Evolutionary conservation across 2,113 vertebrate species (phyloP).

Genomic region (Galeopterus variegatus): DNA sequence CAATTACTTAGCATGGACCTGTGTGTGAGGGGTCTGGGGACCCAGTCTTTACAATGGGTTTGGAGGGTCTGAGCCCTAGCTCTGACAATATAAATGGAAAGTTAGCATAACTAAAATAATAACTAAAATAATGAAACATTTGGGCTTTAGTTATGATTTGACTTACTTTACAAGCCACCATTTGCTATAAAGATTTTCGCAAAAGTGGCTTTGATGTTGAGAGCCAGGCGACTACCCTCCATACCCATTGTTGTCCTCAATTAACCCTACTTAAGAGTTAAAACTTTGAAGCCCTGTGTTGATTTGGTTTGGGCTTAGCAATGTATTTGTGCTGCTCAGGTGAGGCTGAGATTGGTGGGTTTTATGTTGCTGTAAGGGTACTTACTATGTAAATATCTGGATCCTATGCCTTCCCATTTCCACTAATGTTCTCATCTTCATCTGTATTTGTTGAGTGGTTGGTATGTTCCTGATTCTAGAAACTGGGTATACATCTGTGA

Average conservation of each 20-base stretch:
- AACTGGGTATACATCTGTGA: not conserved
- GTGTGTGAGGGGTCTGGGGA: no score
- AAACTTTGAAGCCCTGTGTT: not conserved
- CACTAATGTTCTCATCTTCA: not conserved
- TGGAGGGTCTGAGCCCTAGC: no score
- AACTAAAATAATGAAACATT: no score
- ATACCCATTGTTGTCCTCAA: not conserved
- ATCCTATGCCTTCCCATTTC: not conserved
- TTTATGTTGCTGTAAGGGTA: not conserved
- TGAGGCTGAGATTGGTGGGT: not conserved
- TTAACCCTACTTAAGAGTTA: not conserved
- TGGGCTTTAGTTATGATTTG: no score
- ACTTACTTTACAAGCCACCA: no score
- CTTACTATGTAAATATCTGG: slow-evolving; percentile 16
- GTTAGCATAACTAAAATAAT: no score
- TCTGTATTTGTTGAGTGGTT: slow-evolving; percentile 25
- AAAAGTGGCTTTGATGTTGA: not conserved
- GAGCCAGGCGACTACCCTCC: not conserved
- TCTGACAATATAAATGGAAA: no score
- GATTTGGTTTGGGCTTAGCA: not conserved
- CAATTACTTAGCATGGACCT: no score
- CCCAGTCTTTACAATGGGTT: no score
- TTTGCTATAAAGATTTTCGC: not conserved
- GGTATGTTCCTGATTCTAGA: not conserved
- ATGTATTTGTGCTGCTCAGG: not conserved